phyloP scores from a whole-genome alignment of 2,797 vertebrate genomes.

The Halcyon chelicuti region DNA sequence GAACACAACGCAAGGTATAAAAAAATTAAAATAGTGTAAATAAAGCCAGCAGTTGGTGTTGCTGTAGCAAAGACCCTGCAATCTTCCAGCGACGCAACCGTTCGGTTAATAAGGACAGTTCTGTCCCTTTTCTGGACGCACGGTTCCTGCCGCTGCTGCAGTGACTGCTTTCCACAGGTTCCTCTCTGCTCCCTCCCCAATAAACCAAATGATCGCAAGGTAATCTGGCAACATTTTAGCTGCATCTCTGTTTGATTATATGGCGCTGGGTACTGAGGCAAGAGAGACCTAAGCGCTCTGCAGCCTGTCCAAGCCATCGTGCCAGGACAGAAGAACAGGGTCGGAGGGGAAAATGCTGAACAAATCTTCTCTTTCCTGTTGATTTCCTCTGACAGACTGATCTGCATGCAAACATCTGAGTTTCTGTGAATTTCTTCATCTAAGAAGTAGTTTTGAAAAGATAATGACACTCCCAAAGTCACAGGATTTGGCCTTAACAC shows the following conservation, averaged over 20 bases:
- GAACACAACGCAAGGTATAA: background rate
- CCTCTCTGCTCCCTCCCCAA: background rate
- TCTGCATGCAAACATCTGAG: background rate
- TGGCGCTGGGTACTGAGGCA: background rate
- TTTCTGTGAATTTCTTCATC: background rate
- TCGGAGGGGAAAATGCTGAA: background rate
- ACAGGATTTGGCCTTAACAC: background rate
- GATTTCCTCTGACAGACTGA: conserved; percentile 10
- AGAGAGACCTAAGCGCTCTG: background rate
- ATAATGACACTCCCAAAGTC: background rate
- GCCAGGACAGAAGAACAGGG: background rate
- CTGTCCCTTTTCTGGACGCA: background rate
- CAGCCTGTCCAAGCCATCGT: background rate
- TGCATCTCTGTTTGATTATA: background rate
- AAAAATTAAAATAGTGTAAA: conserved; percentile 30
- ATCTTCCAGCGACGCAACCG: background rate
- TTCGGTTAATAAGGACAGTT: background rate
- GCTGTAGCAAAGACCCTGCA: background rate
- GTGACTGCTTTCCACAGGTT: background rate
- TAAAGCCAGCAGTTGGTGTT: conserved; percentile 25
- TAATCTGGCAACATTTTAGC: background rate
- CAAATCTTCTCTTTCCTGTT: background rate
- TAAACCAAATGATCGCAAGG: background rate
- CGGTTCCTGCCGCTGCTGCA: background rate
- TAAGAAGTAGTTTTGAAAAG: background rate